These are phyloP conservation scores for Lerista edwardsae DNA, from an alignment of 2,797 vertebrate genomes.

Conservation along the genomic window DNA sequence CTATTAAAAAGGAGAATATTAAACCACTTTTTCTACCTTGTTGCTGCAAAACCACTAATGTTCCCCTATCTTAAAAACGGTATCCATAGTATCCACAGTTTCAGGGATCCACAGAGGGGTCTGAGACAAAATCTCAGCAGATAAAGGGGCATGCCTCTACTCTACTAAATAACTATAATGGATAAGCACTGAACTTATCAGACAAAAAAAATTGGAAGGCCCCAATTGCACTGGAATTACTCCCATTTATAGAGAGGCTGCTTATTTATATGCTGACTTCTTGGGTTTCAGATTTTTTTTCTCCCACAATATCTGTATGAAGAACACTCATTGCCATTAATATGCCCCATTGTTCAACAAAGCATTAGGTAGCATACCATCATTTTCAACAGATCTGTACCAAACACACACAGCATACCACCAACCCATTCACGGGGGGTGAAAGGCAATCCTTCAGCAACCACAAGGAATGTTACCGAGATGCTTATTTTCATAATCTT, in stretches of 20 bases:
- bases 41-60: no score
- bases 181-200: neutral
- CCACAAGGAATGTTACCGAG: neutral
- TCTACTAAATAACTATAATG: neutral
- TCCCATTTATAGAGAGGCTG: neutral
- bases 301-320: neutral
- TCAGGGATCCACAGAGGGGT: no score
- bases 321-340: no score
- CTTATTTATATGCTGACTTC: no score
- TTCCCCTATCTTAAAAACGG: no score
- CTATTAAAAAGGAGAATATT: no score
- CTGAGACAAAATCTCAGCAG: no score
- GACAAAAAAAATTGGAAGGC: neutral
- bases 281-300: neutral
- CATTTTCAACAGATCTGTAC: neutral
- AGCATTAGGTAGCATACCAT: neutral
- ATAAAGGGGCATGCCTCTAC: no score
- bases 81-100: no score
- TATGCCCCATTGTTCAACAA: no score
- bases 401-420: neutral
- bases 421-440: neutral
- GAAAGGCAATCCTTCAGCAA: neutral
- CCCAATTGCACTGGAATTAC: neutral
- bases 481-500: neutral
- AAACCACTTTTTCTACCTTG: no score